These are phyloP conservation scores for Chaetorhynchus papuensis DNA, from an alignment of 2,113 vertebrate species.

Conservation along the genomic window DNA sequence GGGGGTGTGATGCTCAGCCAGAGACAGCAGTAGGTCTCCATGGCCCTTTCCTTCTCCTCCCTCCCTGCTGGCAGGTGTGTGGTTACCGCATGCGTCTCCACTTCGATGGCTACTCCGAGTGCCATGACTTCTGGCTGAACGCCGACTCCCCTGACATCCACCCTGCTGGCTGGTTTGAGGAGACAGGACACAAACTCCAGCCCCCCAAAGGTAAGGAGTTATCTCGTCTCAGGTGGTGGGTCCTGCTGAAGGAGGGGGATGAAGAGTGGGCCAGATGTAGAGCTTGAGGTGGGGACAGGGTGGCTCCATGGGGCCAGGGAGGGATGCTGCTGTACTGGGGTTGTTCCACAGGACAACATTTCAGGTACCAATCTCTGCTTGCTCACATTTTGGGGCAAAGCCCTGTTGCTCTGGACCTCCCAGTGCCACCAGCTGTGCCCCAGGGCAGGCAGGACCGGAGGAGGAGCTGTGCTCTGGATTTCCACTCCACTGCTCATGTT, in stretches of 20 bases:
- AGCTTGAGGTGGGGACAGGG: neutral
- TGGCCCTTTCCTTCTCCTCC: neutral
- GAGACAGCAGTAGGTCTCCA: neutral
- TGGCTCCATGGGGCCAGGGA: neutral
- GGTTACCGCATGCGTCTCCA: slow-evolving; percentile 93
- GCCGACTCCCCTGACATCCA: slow-evolving; percentile 92
- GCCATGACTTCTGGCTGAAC: slow-evolving; percentile 98
- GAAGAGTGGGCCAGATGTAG: neutral
- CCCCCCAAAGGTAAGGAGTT: slow-evolving; percentile 90
- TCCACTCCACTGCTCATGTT: neutral
- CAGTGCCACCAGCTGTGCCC: neutral
- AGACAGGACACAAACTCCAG: slow-evolving; percentile 91
- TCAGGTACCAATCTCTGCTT: neutral
- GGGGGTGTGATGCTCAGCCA: neutral
- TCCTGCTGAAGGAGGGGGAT: neutral
- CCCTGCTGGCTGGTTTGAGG: slow-evolving; percentile 92
- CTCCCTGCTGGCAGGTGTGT: slow-evolving; percentile 78
- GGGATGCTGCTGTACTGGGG: neutral
- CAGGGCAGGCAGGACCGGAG: neutral
- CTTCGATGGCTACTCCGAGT: slow-evolving; percentile 95
- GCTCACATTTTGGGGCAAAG: neutral
- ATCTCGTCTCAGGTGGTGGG: neutral
- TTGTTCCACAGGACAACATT: neutral
- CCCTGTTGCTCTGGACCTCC: neutral
- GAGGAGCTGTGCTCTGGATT: neutral